These are phyloP conservation scores for Liparis tanakae DNA, from an alignment of 2,797 vertebrate genomes.

Conservation along the genomic window DNA sequence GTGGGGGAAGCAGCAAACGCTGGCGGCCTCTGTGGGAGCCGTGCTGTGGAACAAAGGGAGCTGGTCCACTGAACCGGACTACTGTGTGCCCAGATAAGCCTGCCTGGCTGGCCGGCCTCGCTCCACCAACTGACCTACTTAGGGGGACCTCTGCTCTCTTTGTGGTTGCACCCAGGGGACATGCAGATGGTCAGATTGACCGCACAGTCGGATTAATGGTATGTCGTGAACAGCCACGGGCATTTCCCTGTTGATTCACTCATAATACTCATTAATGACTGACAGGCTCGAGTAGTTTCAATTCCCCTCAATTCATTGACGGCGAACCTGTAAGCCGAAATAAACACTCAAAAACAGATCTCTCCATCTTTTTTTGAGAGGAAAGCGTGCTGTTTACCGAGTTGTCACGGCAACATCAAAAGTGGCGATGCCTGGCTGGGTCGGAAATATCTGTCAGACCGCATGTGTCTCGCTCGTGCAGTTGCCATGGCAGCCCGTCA, in stretches of 20 bases:
- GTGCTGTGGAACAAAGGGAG: conserved; percentile 69
- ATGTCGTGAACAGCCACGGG: not conserved
- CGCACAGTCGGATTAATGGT: conserved; percentile 27
- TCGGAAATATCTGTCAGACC: conserved; percentile 73
- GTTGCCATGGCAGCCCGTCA: conserved; percentile 77
- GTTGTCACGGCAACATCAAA: conserved; percentile 69
- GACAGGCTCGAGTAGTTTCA: conserved; percentile 1
- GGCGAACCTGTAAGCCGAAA: not conserved
- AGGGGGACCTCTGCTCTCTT: conserved; percentile 59
- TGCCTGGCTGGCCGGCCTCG: conserved; percentile 46
- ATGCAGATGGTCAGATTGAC: conserved; percentile 49
- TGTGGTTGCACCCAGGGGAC: conserved; percentile 48
- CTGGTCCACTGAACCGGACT: conserved; percentile 70
- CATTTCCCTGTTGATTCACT: not conserved
- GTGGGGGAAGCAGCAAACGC: conserved; percentile 45
- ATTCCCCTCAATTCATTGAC: not conserved
- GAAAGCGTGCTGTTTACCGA: conserved; percentile 66
- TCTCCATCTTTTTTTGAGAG: conserved; percentile 30
- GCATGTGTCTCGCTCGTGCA: conserved; percentile 61
- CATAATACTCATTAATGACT: not conserved
- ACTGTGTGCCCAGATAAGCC: conserved; percentile 73
- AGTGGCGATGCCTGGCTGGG: conserved; percentile 60
- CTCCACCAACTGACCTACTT: conserved; percentile 79
- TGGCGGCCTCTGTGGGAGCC: conserved; percentile 69
- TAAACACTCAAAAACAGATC: conserved; percentile 2